These are phyloP conservation scores for Cheilosia scutellata DNA, from an alignment of 2,888 invertebrate species.

Conservation along the genomic window DNA sequence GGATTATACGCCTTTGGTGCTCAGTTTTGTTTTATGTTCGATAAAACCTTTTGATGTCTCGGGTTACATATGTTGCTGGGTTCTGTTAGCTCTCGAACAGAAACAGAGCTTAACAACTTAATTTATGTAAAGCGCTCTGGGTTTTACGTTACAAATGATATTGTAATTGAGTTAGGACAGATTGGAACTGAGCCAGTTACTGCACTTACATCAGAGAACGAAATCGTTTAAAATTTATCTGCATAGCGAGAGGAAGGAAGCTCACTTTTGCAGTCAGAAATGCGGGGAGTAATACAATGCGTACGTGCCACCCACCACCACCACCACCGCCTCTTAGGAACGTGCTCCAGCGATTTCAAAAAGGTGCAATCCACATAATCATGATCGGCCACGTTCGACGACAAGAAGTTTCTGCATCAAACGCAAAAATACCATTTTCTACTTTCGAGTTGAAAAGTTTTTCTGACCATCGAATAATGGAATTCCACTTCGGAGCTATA, in stretches of 20 bases:
- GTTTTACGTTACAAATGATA: slow-evolving; percentile 24
- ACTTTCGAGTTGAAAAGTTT: not conserved
- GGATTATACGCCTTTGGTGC: not conserved
- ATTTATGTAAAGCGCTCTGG: slow-evolving; percentile 44
- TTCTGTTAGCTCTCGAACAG: slow-evolving; percentile 14
- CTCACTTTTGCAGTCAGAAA: not conserved
- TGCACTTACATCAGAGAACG: not conserved
- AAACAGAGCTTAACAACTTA: slow-evolving; percentile 33
- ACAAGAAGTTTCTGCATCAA: not conserved
- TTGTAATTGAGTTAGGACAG: slow-evolving; percentile 52
- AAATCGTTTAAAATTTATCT: not conserved
- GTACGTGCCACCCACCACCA: not conserved
- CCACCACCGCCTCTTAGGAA: not conserved
- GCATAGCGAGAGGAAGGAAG: not conserved
- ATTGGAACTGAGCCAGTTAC: slow-evolving; percentile 37
- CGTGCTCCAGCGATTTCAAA: not conserved
- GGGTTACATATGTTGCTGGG: slow-evolving; percentile 23
- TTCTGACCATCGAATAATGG: not conserved
- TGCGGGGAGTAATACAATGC: not conserved
- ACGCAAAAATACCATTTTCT: not conserved
- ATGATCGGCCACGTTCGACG: not conserved
- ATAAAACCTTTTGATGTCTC: slow-evolving; percentile 39
- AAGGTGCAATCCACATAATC: not conserved
- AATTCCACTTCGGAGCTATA: not conserved
- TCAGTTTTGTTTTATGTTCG: slow-evolving; percentile 4